Evolutionary conservation across 2,888 invertebrate species (phyloP), one percentile per base, ranked within the genome.

Genomic region (Catocala sponsa): DNA sequence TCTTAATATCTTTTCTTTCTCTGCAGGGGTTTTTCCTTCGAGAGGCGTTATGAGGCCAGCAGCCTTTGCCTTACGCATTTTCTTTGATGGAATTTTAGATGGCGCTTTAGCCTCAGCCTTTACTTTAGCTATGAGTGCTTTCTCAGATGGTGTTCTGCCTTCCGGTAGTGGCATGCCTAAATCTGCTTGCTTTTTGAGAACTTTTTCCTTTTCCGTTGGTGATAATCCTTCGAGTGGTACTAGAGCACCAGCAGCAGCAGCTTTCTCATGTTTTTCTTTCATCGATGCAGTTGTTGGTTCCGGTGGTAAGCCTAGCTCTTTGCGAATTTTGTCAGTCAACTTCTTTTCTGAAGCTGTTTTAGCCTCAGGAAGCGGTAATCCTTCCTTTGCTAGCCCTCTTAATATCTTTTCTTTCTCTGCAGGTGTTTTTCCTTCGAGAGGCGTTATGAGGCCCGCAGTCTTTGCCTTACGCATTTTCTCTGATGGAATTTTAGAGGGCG

Each of bases 1-100:
- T 62, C 51, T 72, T 0, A 84, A 33, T 9, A 85, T 77, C 54
- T 76, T 77, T 69, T 81, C 79, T 67, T 83, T 82, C 58, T 83
- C 65, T 1, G 58, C 55, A 6, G 63, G 35, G 0, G 78, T 54
- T 72, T 80, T 81, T 0, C 83, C 84, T 69, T 78, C 78, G 49
- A 84, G 63, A 0, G 84, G 84, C 0, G 64, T 64, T 0, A 35
- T 5, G 5, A 35, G 35, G 35, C 35, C 59, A 6, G 0, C 59
- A n/a, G 25, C 79, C 78, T 79, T 80, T 0, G 78, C 76, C 71
- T 74, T 74, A 7, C 62, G 41, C 5, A 59, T 4, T 48, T 59
- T 59, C 44, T 65, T 48, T 13, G 55, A 41, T 6, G 49, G 53
- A 0, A 43, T 46, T 1, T 15, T 47, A 25, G 42, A 13, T 0